Conservation (phyloP, 2,888 invertebrate species). For the Spilarctia lutea region DNA sequence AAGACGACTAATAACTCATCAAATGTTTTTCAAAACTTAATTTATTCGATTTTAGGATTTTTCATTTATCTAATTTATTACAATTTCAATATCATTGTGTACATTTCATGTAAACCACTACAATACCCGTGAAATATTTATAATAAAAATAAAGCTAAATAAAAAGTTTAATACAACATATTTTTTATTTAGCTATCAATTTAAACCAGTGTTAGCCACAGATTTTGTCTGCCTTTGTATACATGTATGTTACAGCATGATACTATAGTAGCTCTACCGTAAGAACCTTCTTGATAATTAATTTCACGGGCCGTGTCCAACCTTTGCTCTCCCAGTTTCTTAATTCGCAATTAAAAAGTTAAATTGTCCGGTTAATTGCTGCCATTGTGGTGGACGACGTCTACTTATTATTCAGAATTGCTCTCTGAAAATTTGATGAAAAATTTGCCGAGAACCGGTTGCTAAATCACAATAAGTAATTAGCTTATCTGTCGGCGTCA, state of each 20-base stretch:
- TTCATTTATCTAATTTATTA: too few relatives aligned
- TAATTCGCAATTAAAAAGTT: constrained; percentile 84
- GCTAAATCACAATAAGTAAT: constrained; percentile 81
- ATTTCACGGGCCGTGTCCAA: constrained; percentile 70
- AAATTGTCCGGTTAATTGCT: constrained; percentile 84
- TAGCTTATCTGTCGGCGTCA: constrained; percentile 82
- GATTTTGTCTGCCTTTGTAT: neutral
- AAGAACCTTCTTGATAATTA: constrained; percentile 68
- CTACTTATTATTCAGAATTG: constrained; percentile 77
- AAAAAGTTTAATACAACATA: too few relatives aligned
- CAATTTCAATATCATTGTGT: too few relatives aligned
- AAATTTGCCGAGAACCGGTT: constrained; percentile 73
- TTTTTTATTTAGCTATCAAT: neutral
- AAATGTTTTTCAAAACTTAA: too few relatives aligned
- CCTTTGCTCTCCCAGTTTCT: constrained; percentile 78
- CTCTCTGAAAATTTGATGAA: constrained; percentile 73
- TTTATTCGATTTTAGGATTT: too few relatives aligned
- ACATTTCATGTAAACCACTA: too few relatives aligned
- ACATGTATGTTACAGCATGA: constrained; percentile 24
- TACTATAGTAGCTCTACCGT: constrained; percentile 27
- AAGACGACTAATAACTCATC: neutral
- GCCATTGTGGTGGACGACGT: constrained; percentile 79
- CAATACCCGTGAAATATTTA: too few relatives aligned
- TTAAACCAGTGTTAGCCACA: neutral
- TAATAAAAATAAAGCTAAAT: too few relatives aligned